Percentiles rank a stretch among this genome's conserved stretches.
phyloP scores from a whole-genome alignment of 2,113 vertebrate species.

The Ptilonorhynchus violaceus region DNA sequence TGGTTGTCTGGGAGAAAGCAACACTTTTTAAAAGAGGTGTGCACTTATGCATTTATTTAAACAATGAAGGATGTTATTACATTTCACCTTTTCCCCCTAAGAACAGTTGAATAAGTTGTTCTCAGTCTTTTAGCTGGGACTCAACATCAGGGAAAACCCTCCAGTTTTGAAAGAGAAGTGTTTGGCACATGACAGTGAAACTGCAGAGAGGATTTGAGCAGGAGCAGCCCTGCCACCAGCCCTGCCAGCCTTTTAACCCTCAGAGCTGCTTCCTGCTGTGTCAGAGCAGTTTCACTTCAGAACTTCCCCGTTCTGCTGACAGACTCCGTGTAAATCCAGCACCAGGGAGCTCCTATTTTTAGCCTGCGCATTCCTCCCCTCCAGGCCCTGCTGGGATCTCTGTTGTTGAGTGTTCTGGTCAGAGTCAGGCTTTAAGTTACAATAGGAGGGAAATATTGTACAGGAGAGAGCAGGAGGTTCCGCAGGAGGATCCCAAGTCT shows the following conservation, averaged over 20 bases:
- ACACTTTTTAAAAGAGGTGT: not conserved
- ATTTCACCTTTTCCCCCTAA: not conserved
- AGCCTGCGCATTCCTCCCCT: not conserved
- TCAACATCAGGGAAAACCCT: not conserved
- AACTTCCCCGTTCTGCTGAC: not conserved
- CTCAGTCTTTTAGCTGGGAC: not conserved
- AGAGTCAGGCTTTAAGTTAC: not conserved
- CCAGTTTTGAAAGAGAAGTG: not conserved
- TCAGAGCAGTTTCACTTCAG: not conserved
- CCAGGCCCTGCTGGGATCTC: not conserved
- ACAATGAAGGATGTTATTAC: not conserved
- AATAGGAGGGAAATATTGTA: not conserved
- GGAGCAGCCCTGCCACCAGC: not conserved
- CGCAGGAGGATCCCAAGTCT: not conserved
- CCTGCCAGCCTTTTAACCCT: not conserved
- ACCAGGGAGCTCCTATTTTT: not conserved
- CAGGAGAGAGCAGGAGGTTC: not conserved
- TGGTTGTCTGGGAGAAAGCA: not conserved
- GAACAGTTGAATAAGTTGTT: not conserved
- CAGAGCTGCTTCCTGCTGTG: not conserved
- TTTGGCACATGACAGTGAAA: fast-evolving
- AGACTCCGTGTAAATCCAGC: not conserved
- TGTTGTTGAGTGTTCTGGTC: not conserved
- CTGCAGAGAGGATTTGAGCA: not conserved
- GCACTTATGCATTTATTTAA: not conserved